Conservation (phyloP, 1,140 invertebrate genomes). For the Pectinophora gossypiella region DNA sequence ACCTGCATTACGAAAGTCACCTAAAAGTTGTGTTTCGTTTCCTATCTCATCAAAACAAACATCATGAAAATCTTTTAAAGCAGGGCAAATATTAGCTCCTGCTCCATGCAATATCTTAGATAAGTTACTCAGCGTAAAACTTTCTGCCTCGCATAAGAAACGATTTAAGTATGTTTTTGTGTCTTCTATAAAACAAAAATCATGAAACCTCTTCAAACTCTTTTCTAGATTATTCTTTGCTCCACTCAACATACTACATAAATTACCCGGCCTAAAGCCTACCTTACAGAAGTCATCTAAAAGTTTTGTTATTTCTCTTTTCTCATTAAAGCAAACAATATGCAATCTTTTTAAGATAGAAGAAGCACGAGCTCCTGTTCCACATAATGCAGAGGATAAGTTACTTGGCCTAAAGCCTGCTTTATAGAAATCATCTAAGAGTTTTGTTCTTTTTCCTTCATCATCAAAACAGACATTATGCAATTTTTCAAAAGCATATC, state of each 20-base stretch:
- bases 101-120: conserved; percentile 32
- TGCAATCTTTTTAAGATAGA: conserved; percentile 28
- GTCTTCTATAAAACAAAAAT: conserved; percentile 33
- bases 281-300: conserved; percentile 29
- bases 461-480: conserved; percentile 28
- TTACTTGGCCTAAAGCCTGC: conserved; percentile 27
- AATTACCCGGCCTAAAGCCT: conserved; percentile 27
- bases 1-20: conserved; percentile 30
- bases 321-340: conserved; percentile 26
- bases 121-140: conserved; percentile 29
- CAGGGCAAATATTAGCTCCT: conserved; percentile 30
- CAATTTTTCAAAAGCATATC: conserved; percentile 26
- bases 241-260: conserved; percentile 31
- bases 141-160: conserved; percentile 23
- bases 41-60: conserved; percentile 36
- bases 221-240: conserved; percentile 17
- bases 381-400: conserved; percentile 25
- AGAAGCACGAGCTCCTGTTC: conserved; percentile 27
- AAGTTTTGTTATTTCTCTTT: conserved; percentile 15
- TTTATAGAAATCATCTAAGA: conserved; percentile 3
- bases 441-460: conserved; percentile 20
- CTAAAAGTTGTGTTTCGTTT: conserved; percentile 26
- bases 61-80: conserved; percentile 38
- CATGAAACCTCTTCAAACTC: conserved; percentile 30
- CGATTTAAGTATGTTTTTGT: conserved; percentile 21